These are phyloP conservation scores for Leucania comma DNA, from an alignment of 2,888 invertebrate genomes.

Conservation along the genomic window DNA sequence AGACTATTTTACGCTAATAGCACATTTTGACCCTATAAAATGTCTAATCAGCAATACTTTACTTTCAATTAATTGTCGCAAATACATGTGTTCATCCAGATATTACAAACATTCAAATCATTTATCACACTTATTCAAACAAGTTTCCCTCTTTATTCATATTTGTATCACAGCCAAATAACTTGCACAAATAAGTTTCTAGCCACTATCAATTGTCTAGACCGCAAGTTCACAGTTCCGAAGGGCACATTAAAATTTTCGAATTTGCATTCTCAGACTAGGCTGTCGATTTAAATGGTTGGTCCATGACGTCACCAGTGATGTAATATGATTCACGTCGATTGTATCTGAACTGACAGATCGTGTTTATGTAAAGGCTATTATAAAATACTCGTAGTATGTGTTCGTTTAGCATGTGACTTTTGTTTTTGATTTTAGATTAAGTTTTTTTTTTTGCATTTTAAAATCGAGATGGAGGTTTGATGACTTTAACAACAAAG, in stretches of 20 bases:
- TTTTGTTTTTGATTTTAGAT: conserved; percentile 41
- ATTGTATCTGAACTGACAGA: conserved; percentile 67
- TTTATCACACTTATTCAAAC: background rate
- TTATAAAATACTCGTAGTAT: conserved; percentile 46
- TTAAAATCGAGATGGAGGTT: background rate
- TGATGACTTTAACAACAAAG: background rate
- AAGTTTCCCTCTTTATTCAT: background rate
- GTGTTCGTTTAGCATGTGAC: conserved; percentile 48
- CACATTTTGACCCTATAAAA: too few relatives aligned
- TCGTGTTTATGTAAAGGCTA: conserved; percentile 65
- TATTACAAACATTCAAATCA: background rate
- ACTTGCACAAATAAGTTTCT: conserved; percentile 49
- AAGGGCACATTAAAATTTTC: conserved; percentile 84
- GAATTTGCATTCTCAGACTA: conserved; percentile 78
- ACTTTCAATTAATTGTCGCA: background rate
- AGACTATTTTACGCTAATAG: too few relatives aligned
- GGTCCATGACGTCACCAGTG: conserved; percentile 84
- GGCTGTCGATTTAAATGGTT: conserved; percentile 80
- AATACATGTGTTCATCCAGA: background rate
- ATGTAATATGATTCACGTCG: conserved; percentile 81
- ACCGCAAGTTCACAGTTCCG: conserved; percentile 73
- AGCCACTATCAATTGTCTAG: conserved; percentile 63
- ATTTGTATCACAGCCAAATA: conserved; percentile 15
- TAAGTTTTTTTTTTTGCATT: background rate
- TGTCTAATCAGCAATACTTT: background rate